These are phyloP conservation scores for Peromyscus aztecus DNA, from an alignment of 2,797 vertebrate genomes.

Conservation along the genomic window DNA sequence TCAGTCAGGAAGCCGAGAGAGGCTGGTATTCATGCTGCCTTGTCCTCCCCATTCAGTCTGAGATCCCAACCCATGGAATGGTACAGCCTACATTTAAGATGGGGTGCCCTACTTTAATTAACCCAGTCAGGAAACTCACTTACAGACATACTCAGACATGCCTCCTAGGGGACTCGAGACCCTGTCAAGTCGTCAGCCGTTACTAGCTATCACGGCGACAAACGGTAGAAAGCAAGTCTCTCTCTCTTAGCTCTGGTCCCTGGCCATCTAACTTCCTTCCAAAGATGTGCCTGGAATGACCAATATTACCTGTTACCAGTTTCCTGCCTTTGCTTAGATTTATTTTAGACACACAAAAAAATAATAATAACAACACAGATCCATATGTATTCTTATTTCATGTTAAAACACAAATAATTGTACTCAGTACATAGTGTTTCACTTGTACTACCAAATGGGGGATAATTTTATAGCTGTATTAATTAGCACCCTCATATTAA, in stretches of 20 bases:
- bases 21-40: too few species aligned
- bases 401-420: slow-evolving; percentile 25
- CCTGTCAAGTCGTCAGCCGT: neutral
- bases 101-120: neutral
- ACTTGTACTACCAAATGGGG: neutral
- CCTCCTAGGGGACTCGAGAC: neutral
- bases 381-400: neutral
- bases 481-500: neutral
- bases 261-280: slow-evolving; percentile 18
- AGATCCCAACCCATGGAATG: neutral
- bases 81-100: neutral
- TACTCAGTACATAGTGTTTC: neutral
- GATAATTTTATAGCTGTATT: neutral
- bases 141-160: neutral
- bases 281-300: neutral
- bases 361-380: slow-evolving; percentile 9
- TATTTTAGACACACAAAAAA: slow-evolving; percentile 43
- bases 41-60: neutral
- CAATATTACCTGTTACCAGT: neutral
- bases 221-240: slow-evolving; percentile 17
- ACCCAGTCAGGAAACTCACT: neutral
- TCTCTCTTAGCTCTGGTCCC: neutral
- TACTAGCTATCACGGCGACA: neutral
- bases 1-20: too few species aligned
- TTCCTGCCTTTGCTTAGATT: slow-evolving; percentile 23